These are phyloP conservation scores for Apodemia zela DNA, from an alignment of 2,888 invertebrate genomes.

Conservation along the genomic window DNA sequence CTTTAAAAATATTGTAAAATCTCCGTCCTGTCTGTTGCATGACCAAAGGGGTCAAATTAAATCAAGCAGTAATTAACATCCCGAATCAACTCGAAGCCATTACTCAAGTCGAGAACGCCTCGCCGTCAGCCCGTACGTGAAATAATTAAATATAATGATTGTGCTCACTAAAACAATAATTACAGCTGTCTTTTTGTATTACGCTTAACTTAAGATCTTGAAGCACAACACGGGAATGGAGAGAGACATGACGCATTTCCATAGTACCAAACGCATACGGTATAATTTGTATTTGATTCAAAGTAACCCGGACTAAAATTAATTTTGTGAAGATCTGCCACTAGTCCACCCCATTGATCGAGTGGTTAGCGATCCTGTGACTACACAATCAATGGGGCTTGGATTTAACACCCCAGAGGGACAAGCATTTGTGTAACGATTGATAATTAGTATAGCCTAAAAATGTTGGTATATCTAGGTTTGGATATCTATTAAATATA, in stretches of 20 bases:
- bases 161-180: constrained; percentile 59
- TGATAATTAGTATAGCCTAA: too few species aligned
- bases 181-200: constrained; percentile 27
- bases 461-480: too few species aligned
- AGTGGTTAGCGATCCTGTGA: too few species aligned
- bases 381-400: too few species aligned
- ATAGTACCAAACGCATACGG: background rate
- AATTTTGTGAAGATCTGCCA: too few species aligned
- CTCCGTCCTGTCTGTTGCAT: background rate
- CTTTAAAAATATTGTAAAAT: background rate
- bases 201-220: constrained; percentile 9
- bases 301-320: too few species aligned
- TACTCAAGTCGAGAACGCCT: constrained; percentile 13
- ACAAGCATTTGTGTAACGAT: too few species aligned
- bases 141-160: constrained; percentile 54
- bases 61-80: constrained; percentile 13
- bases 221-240: background rate
- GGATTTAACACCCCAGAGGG: too few species aligned
- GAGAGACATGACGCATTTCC: background rate
- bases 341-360: too few species aligned
- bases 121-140: constrained; percentile 20
- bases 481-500: too few species aligned
- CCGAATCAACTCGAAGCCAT: constrained; percentile 7
- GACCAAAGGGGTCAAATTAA: constrained; percentile 7
- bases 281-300: background rate